phyloP scores from a whole-genome alignment of 2,113 vertebrate genomes.

The Spea bombifrons region DNA sequence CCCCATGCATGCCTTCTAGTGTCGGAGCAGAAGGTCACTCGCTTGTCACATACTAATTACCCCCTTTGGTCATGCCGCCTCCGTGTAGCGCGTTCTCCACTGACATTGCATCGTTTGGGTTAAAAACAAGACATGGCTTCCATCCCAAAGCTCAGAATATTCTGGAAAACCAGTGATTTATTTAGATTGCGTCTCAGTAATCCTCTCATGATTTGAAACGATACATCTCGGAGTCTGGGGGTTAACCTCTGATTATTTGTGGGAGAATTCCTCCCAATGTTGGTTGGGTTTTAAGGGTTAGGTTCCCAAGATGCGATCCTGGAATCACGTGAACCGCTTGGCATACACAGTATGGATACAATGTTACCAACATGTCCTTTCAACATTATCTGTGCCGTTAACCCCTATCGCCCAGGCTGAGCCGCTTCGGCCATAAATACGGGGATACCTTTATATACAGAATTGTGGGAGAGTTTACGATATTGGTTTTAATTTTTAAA shows the following conservation, averaged over 20 bases:
- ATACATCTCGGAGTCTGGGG: conserved; percentile 24
- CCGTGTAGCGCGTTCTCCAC: background rate
- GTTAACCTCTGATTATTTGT: conserved; percentile 32
- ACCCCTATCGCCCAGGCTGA: too few relatives aligned
- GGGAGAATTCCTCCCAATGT: conserved; percentile 2
- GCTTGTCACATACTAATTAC: background rate
- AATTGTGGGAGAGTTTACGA: too few relatives aligned
- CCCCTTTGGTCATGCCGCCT: conserved; percentile 2
- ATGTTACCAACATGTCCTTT: too few relatives aligned
- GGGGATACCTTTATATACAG: too few relatives aligned
- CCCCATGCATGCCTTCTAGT: background rate
- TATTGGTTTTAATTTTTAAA: too few relatives aligned
- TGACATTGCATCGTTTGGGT: conserved; percentile 12
- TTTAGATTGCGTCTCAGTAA: conserved; percentile 31
- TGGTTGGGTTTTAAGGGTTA: background rate
- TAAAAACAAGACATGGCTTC: conserved; percentile 2
- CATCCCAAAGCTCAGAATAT: conserved; percentile 14
- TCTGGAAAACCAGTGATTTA: conserved; percentile 28
- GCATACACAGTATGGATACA: too few relatives aligned
- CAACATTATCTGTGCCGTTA: too few relatives aligned
- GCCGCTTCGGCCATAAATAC: too few relatives aligned
- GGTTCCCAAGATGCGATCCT: background rate
- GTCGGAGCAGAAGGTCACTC: too few relatives aligned
- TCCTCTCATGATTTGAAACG: conserved; percentile 38
- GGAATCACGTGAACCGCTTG: too few relatives aligned